Evolutionary conservation across 2,888 invertebrate genomes (phyloP), one percentile per base, ranked within the genome.

Genomic region (Trilocha varians): DNA sequence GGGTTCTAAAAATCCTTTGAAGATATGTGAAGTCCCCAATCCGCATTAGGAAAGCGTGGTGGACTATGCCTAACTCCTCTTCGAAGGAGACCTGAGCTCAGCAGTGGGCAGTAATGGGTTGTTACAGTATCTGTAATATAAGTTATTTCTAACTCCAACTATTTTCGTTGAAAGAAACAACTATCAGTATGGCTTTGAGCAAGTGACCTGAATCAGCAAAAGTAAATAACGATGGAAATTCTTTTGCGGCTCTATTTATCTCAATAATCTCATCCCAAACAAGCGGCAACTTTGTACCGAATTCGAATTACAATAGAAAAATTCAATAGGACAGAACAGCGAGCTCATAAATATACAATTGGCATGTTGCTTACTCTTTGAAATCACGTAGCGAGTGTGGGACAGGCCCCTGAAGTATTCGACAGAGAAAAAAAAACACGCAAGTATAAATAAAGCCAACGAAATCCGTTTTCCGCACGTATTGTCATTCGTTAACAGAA

Each of bases 261-360:
- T 25, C 3, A 25, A 25, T 25, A 25, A 4, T 11, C 5, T 9
- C 25, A 25, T 25, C 25, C 25, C 25, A 25, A 25, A 11, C 25
- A 25, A 25, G 11, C 2, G 25, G 25, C 1, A 25, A 25, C 25
- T 25, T 57, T 25, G 25, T 25, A 25, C 25, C 35, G 32, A 39
- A 42, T 34, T 5, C 33, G 13, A 35, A 39, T 14, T 34, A 36
- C 14, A 36, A 32, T 39, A 39, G 16, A 42, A 39, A 43, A 36
- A 43, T 39, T 43, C 53, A 56, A 54, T 54, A 50, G 55, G 50
- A 50, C 65, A 55, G 72, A 76, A 74, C 76, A 74, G 77, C 78
- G 57, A 72, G 65, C 78, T 80, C 80, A 84, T 84, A 84, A 83
- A 84, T 84, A 84, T 80, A 80, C 83, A 79, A 83, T 83, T 79